Evolutionary conservation across 2,888 invertebrate genomes (phyloP).

Genomic region (Tridacna crocea): DNA sequence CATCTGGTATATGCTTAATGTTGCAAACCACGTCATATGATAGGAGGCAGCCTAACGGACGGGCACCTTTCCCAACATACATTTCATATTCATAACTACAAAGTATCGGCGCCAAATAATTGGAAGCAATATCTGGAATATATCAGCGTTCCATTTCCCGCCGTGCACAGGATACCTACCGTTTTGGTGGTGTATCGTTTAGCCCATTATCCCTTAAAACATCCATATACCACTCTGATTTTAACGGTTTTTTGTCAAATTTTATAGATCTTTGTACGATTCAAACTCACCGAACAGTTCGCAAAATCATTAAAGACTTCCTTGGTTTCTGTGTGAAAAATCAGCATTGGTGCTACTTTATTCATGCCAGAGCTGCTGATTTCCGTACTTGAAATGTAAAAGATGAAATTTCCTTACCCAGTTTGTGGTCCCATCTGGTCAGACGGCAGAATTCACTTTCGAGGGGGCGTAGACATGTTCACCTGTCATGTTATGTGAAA

Average conservation of each 20-base stretch:
- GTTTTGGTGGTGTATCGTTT: background rate
- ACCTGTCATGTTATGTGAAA: too few species aligned
- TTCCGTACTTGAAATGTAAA: too few species aligned
- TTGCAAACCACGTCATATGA: too few species aligned
- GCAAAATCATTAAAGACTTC: too few species aligned
- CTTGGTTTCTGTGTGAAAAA: too few species aligned
- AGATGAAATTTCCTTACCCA: background rate
- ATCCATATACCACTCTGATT: too few species aligned
- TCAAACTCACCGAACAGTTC: too few species aligned
- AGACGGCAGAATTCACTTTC: background rate
- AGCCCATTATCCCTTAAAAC: background rate
- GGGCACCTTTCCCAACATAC: background rate
- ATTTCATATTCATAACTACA: conserved; percentile 18
- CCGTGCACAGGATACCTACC: background rate
- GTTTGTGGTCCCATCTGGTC: background rate
- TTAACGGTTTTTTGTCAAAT: too few species aligned
- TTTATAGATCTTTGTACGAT: too few species aligned
- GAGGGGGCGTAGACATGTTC: background rate
- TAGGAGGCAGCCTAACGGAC: background rate
- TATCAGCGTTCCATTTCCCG: conserved; percentile 9
- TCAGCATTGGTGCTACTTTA: too few species aligned
- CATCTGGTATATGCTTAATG: too few species aligned
- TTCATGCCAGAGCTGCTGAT: too few species aligned
- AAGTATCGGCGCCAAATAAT: conserved; percentile 19
- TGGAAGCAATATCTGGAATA: conserved; percentile 4